Evolutionary conservation across 2,797 vertebrate genomes (phyloP).

Genomic region (Lacerta bilineata): DNA sequence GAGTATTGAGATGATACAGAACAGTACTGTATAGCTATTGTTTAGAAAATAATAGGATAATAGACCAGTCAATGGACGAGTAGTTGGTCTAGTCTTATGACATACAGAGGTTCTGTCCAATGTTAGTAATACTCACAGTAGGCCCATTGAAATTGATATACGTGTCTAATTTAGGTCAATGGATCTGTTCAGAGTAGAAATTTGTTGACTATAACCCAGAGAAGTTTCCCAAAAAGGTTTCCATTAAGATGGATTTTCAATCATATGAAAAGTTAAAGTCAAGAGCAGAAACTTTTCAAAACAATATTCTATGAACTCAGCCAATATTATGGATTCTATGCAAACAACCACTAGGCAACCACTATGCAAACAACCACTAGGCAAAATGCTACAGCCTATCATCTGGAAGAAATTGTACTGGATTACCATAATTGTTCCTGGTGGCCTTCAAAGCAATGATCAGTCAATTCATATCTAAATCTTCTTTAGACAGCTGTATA

Average conservation of each 20-base stretch:
- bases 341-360: background rate
- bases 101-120: background rate
- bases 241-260: background rate
- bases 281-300: background rate
- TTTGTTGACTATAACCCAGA: background rate
- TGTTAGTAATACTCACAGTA: background rate
- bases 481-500: conserved; percentile 27
- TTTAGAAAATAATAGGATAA: too few relatives aligned
- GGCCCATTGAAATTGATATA: background rate
- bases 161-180: background rate
- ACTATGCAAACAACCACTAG: background rate
- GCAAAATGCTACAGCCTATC: conserved; percentile 9
- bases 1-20: background rate
- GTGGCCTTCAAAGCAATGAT: conserved; percentile 30
- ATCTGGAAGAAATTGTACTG: background rate
- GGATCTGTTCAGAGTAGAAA: too few relatives aligned
- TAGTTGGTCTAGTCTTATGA: background rate
- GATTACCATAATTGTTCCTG: conserved; percentile 38
- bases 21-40: too few relatives aligned
- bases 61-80: too few relatives aligned
- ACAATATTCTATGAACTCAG: background rate
- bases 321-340: background rate
- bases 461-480: conserved; percentile 8
- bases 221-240: background rate
- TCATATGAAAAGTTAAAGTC: background rate